These are phyloP conservation scores for Promerops cafer DNA, from an alignment of 2,113 vertebrate genomes.

Conservation along the genomic window DNA sequence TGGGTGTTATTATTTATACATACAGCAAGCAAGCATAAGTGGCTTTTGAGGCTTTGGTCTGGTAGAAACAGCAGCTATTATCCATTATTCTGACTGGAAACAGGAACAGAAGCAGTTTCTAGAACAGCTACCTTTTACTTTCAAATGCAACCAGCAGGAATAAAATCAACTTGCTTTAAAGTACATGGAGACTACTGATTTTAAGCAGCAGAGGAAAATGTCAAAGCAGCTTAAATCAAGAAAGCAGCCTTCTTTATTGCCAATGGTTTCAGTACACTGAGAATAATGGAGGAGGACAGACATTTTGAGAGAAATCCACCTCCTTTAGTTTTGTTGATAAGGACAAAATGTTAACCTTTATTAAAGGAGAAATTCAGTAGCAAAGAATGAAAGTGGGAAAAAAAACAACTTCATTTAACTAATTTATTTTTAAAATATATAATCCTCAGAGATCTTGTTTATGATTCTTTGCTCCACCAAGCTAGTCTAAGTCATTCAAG, in stretches of 20 bases:
- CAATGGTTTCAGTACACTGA: neutral
- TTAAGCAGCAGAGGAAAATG: neutral
- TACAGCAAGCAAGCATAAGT: neutral
- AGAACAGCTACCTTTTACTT: neutral
- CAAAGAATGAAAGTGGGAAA: neutral
- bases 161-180: neutral
- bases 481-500: neutral
- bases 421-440: neutral
- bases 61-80: neutral
- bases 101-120: neutral
- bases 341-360: neutral
- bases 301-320: neutral
- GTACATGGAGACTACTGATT: neutral
- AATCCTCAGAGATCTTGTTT: neutral
- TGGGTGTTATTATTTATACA: constrained; percentile 22
- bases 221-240: neutral
- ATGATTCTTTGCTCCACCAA: neutral
- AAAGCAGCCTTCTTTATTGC: neutral
- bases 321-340: neutral
- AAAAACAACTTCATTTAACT: fast-evolving
- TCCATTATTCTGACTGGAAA: neutral
- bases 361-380: neutral
- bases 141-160: neutral
- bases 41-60: neutral
- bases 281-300: neutral